A percentile compares a stretch with the other conserved stretches of the same genome.
Evolutionary conservation across 35 echinoderm and acorn worm genomes (phyloP).

Genomic region (Ptychodera flava): DNA sequence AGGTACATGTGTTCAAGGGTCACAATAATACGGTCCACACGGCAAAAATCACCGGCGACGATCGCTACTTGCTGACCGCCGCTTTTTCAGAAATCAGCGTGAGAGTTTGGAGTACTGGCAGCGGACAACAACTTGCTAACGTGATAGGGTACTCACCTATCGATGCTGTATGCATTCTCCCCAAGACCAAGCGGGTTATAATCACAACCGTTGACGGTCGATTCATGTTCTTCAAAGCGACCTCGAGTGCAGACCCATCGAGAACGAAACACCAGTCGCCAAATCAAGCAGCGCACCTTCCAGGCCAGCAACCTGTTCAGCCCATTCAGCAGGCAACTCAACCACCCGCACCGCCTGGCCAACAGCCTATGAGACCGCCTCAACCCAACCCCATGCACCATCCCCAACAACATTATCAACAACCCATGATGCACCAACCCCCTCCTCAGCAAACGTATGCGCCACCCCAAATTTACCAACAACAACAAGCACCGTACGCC

Average conservation of each 20-base stretch:
- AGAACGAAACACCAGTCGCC: neutral
- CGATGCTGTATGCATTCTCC: neutral
- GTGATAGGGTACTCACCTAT: neutral
- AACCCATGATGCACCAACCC: neutral
- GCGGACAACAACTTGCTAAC: neutral
- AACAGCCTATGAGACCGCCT: neutral
- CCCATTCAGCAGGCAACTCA: neutral
- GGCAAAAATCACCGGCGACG: neutral
- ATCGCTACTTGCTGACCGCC: neutral
- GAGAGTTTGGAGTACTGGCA: neutral
- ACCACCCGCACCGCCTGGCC: neutral
- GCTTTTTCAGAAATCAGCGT: neutral
- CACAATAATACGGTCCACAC: neutral
- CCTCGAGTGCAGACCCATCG: neutral
- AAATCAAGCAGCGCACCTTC: neutral
- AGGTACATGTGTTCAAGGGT: neutral
- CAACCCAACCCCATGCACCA: neutral
- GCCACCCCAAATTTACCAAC: too few species aligned
- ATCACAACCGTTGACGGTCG: neutral
- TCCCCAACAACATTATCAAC: neutral
- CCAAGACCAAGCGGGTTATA: neutral
- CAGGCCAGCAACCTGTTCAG: neutral
- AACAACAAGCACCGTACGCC: too few species aligned
- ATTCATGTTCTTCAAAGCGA: neutral
- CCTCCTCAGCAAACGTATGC: too few species aligned